Evolutionary conservation across 2,113 vertebrate species (phyloP).

Genomic region (Nyctibius bracteatus): DNA sequence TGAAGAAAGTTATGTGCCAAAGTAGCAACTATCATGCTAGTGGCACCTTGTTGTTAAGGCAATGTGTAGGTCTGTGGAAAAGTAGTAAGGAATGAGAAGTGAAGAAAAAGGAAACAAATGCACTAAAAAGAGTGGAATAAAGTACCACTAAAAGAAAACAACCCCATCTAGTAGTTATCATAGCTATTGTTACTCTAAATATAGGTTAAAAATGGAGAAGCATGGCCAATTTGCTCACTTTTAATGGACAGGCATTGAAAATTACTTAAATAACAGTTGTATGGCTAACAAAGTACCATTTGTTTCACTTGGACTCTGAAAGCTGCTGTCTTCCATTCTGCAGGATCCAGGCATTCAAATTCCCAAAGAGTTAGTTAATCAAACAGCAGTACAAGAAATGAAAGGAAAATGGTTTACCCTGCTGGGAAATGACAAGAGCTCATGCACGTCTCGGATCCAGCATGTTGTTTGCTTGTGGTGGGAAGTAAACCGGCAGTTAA

Average conservation of each 20-base stretch:
- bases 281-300: background rate
- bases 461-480: accelerated
- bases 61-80: background rate
- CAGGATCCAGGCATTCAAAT: background rate
- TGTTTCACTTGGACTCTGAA: background rate
- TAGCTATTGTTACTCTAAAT: background rate
- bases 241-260: background rate
- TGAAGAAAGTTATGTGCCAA: background rate
- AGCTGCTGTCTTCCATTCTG: background rate
- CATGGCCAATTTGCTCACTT: background rate
- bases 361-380: background rate
- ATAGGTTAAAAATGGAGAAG: background rate
- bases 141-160: background rate
- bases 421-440: background rate
- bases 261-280: background rate
- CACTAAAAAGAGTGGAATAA: background rate
- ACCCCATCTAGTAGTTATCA: background rate
- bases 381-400: background rate
- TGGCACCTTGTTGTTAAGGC: background rate
- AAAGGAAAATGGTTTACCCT: background rate
- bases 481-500: background rate
- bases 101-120: background rate
- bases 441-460: background rate
- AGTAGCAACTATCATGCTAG: background rate
- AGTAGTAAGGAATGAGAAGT: background rate